Evolutionary conservation across 2,113 vertebrate species (phyloP).

Genomic region (Spilogale gracilis): DNA sequence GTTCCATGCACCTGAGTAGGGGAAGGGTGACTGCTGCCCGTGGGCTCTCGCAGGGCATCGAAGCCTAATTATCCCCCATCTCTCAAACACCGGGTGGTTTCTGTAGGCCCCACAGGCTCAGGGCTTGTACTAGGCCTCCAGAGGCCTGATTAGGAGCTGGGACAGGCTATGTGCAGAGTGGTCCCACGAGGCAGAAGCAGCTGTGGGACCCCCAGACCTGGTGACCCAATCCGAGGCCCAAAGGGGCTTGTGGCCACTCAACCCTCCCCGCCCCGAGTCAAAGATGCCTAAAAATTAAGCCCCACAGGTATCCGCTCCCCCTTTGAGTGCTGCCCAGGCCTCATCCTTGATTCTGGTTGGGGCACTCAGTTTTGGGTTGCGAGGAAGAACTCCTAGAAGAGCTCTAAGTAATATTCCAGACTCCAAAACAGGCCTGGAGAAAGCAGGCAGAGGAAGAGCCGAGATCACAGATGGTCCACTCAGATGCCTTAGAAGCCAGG

Average conservation of each 20-base stretch:
- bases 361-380: accelerated
- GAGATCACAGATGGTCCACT: neutral
- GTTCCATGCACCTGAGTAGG: neutral
- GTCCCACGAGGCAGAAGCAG: neutral
- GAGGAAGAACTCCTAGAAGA: neutral
- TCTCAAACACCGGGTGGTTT: neutral
- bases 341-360: accelerated
- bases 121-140: neutral
- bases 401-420: neutral
- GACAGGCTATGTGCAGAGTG: neutral
- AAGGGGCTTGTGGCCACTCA: neutral
- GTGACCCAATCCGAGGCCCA: neutral
- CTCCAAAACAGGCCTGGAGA: neutral
- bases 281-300: neutral
- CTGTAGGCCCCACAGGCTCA: neutral
- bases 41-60: neutral
- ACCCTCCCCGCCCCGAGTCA: neutral
- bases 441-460: neutral
- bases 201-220: neutral
- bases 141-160: neutral
- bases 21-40: neutral
- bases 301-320: neutral
- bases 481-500: neutral
- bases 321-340: neutral
- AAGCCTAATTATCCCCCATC: neutral